Base-by-base conservation (phyloP, 2,797 vertebrate species). In the Meriones psammophilus region DNA sequence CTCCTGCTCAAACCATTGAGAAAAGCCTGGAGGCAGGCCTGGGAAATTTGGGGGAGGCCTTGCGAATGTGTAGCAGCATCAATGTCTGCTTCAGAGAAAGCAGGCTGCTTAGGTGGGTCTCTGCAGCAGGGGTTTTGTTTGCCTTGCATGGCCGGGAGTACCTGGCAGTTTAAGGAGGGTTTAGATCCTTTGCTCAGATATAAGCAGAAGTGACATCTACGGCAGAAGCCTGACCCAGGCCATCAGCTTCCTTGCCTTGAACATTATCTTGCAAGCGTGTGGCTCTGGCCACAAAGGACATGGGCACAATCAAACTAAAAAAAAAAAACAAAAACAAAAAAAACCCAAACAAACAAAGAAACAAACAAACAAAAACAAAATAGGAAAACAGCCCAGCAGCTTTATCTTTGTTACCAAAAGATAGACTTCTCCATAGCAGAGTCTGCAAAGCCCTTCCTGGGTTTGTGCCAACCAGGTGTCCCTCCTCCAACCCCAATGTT, bases 1-100 rank as follows among this genome's bases (percentile, higher is more conserved):
- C 69, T 54, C 30, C 88, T 22, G 50, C 58, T 80, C 74, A 62
- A 89, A 89, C 89, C 84, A 56, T 18, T 85, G 86, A 91, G 94
- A 79, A 76, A 79, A 79, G 54, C 90, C 93, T 20, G 2, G 3
- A 50, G 69, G 24, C 36, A 36, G 60, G 36, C 6, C 84, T 60
- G 79, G 76, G 79, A 39, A 15, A 7, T 28, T 9, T 1, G 54
- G 62, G 88, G 24, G 50, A 78, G 74, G 33, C 39, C 46, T 1
- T 1, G 71, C 42, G 74, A 56, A 71, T 36, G 7, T 1, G 26
- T 9, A 14, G 62, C 12, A 0, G 2, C 22, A 2, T 10, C 3
- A 1, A 13, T 33, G 69, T 79, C 42, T 24, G 39, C 83, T 80
- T 68, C 69, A 28, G 30, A 91, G 92, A 46, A 36, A 50, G 54